Evolutionary conservation across 2,797 vertebrate genomes (phyloP), one percentile per base, ranked within the genome.

Genomic region (Alcedo atthis): DNA sequence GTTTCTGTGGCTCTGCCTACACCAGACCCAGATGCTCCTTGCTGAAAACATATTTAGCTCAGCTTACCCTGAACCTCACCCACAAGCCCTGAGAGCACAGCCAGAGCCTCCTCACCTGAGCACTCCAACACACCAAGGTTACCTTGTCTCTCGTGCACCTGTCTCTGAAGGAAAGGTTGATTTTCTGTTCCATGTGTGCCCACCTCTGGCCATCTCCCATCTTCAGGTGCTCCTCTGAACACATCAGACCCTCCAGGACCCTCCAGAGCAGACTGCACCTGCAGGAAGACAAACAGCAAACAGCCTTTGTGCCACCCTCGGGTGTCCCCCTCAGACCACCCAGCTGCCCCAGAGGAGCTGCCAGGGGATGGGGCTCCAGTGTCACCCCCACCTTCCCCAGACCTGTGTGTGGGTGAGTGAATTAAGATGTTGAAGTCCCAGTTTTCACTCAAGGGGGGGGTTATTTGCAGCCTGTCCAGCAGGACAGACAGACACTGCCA

Each of bases 271-370:
- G 25, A n/a, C 3, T 74, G 24, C 15, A 75, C n/a, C 35, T 74
- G 37, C 42, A 74, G 48, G 42, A 94, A 75, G 21, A 7, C 35
- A 35, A 10, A 10, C 35, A 35, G 35, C 15, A 15, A 46, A 43
- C 0, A 0, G 11, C 3, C 2, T 70, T 17, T 45, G 43, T 1
- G 1, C 6, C 42, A 53, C 14, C 6, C 16, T 8, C 8, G 35
- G 3, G 3, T 59, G 16, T 57, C 20, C 1, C 1, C 18, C 13
- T 40, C 11, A 80, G 35, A 46, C 19, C 8, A 45, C 22, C 15
- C 32, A 10, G 12, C 46, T 79, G 18, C 35, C 13, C 71, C 17
- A 63, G n/a, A 70, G 15, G 9, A 63, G 28, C 61, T 42, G 3
- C 43, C 12, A 79, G 35, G 12, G 15, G 63, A 88, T 57, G 25